Evolutionary conservation across 2,797 vertebrate genomes (phyloP).

Genomic region (Orestias chungarensis): DNA sequence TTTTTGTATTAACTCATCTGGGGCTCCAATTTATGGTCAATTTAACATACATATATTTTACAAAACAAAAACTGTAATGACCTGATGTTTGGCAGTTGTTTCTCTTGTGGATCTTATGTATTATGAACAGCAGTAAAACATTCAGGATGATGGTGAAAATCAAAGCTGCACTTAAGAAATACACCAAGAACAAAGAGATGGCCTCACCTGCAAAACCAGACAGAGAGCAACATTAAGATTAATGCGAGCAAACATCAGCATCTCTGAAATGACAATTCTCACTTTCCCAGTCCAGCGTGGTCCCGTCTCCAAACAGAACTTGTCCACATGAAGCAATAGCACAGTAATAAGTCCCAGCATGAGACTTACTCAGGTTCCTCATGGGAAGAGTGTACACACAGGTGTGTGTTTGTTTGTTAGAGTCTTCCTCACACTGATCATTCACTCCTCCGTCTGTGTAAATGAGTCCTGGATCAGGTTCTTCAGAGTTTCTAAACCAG

Average conservation of each 20-base stretch:
- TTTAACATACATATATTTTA: not conserved
- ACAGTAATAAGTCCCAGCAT: not conserved
- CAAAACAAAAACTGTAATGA: not conserved
- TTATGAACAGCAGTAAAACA: conserved; percentile 12
- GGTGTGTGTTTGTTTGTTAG: not conserved
- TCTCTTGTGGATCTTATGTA: conserved; percentile 17
- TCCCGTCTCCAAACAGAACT: not conserved
- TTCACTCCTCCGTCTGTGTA: not conserved
- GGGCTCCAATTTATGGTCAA: not conserved
- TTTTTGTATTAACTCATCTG: too few species aligned
- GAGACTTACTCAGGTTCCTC: not conserved
- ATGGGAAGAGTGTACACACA: not conserved
- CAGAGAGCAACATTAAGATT: not conserved
- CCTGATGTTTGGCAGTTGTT: not conserved
- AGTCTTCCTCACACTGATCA: not conserved
- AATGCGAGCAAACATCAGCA: not conserved
- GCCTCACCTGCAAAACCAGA: not conserved
- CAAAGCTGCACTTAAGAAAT: conserved; percentile 26
- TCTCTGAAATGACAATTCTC: not conserved
- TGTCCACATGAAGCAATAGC: not conserved
- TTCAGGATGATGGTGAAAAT: conserved; percentile 16
- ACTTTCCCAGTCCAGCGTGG: not conserved
- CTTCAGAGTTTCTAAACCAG: not conserved
- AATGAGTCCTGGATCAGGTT: not conserved
- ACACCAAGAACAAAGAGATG: not conserved